Percentiles rank a stretch among this genome's conserved stretches.
These are phyloP conservation scores for Rhopilema esculentum DNA, from an alignment of 30 jellyfish, hydroid and myxozoan species.

Conservation along the genomic window DNA sequence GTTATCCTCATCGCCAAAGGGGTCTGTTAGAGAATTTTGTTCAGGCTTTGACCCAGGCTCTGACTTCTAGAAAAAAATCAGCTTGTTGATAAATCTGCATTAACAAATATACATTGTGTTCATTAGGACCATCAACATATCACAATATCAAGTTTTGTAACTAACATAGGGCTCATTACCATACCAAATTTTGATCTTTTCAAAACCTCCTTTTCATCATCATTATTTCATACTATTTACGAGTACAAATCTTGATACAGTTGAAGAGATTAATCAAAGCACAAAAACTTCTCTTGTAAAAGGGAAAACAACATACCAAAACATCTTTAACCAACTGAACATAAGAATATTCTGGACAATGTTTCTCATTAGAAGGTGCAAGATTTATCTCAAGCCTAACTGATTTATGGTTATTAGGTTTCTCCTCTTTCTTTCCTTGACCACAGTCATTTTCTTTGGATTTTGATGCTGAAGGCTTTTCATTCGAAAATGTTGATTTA, in stretches of 20 bases:
- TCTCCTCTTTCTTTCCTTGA: background rate
- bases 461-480: conserved; percentile 4
- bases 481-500: conserved; percentile 30
- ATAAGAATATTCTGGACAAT: conserved; percentile 80
- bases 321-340: conserved; percentile 26
- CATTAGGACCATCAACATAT: background rate
- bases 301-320: conserved; percentile 39
- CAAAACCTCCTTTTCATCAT: too few relatives aligned
- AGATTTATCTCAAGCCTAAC: conserved; percentile 56
- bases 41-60: conserved; percentile 26
- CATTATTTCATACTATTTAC: too few relatives aligned
- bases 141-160: background rate
- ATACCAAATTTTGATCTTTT: background rate
- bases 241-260: too few relatives aligned
- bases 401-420: conserved; percentile 18
- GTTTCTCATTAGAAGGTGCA: conserved; percentile 65
- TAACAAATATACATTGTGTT: too few relatives aligned
- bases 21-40: background rate
- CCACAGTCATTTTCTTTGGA: background rate
- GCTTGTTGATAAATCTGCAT: too few relatives aligned
- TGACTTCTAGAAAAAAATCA: background rate
- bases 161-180: too few relatives aligned
- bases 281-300: too few relatives aligned
- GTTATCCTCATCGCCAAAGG: conserved; percentile 60
- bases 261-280: too few relatives aligned